Evolutionary conservation across 2,797 vertebrate genomes (phyloP).

Genomic region (Limnodromus scolopaceus): DNA sequence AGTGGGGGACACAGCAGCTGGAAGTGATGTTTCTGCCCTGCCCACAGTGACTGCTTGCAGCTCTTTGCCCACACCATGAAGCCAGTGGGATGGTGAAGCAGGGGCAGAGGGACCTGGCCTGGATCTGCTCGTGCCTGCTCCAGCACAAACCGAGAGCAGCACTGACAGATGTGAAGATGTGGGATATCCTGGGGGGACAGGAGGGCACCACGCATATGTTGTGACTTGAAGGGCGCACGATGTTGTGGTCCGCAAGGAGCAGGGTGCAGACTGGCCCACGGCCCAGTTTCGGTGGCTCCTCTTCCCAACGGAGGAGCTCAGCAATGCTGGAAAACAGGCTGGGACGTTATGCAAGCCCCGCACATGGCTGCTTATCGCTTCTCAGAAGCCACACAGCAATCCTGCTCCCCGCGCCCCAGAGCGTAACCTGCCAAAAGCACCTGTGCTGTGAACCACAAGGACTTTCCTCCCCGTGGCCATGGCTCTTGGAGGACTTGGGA

Average conservation of each 20-base stretch:
- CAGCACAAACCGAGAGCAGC: neutral
- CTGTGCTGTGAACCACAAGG: neutral
- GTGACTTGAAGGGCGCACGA: neutral
- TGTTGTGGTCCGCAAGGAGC: neutral
- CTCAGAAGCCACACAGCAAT: neutral
- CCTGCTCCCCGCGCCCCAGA: neutral
- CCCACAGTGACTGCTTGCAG: fast-evolving
- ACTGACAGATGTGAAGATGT: neutral
- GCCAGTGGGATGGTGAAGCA: neutral
- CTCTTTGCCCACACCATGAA: neutral
- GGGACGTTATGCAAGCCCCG: neutral
- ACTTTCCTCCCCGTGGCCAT: fast-evolving
- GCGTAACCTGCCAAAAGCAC: neutral
- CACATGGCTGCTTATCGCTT: neutral
- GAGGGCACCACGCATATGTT: neutral
- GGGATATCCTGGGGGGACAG: neutral
- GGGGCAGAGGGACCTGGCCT: neutral
- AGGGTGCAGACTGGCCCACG: neutral
- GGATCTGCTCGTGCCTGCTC: neutral
- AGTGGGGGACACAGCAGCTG: fast-evolving
- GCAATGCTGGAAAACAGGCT: neutral
- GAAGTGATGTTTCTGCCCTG: neutral
- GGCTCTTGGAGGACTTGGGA: neutral
- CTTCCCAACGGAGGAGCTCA: neutral
- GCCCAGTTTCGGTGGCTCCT: neutral